phyloP scores from a whole-genome alignment of 2,797 vertebrate species.

The Cephalopachus bancanus region DNA sequence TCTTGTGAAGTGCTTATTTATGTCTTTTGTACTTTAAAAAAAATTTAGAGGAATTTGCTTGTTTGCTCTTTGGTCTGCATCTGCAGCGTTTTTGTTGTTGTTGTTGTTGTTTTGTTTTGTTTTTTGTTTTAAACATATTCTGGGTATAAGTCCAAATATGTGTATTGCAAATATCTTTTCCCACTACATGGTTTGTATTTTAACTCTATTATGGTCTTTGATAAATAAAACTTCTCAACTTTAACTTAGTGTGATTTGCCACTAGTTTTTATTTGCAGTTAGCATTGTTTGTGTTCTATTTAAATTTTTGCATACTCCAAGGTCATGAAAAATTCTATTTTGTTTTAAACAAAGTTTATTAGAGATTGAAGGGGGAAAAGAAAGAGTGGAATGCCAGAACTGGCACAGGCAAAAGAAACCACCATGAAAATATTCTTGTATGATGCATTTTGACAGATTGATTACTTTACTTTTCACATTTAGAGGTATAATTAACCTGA shows the following conservation, averaged over 20 bases:
- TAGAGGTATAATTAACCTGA: slow-evolving; percentile 2
- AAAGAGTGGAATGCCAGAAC: no score
- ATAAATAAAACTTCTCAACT: not conserved
- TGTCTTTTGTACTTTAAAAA: not conserved
- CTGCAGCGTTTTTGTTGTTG: no score
- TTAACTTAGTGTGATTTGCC: not conserved
- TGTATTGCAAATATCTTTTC: slow-evolving; percentile 21
- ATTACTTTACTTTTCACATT: not conserved
- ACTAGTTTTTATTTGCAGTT: slow-evolving; percentile 21
- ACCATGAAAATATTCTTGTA: not conserved
- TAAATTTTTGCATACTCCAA: not conserved
- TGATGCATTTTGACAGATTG: not conserved
- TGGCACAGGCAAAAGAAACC: no score
- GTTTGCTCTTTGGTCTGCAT: not conserved
- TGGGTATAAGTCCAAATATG: not conserved
- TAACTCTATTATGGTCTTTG: not conserved
- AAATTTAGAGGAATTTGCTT: not conserved
- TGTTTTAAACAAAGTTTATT: no score
- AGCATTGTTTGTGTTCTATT: not conserved
- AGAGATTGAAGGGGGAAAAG: no score
- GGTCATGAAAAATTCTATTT: not conserved
- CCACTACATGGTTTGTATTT: not conserved
- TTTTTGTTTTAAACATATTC: no score
- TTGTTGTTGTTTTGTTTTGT: no score
- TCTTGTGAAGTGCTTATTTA: not conserved